phyloP scores from a whole-genome alignment of 2,888 invertebrate species.

The Acrobasis consociella region DNA sequence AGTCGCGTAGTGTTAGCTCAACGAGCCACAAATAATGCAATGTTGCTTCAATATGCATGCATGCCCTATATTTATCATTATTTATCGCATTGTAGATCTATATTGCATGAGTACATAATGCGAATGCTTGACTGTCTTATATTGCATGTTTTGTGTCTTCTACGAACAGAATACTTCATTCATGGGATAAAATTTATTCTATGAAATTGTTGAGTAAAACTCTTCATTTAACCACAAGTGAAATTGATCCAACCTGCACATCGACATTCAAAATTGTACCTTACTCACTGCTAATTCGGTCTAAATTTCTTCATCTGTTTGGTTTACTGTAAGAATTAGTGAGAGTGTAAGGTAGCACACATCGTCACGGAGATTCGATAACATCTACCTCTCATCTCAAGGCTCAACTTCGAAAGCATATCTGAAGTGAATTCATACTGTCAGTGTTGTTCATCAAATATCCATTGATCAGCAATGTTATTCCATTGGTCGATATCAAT shows the following conservation, averaged over 20 bases:
- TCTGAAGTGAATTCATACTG: conserved; percentile 25
- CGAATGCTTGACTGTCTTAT: conserved; percentile 42
- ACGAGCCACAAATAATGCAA: conserved; percentile 73
- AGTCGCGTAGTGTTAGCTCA: neutral
- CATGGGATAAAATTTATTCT: neutral
- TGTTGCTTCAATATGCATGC: conserved; percentile 58
- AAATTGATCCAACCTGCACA: conserved; percentile 1
- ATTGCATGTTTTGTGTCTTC: conserved; percentile 69
- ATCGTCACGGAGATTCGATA: conserved; percentile 41
- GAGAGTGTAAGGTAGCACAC: conserved; percentile 3
- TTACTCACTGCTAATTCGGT: conserved; percentile 21
- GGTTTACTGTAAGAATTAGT: neutral
- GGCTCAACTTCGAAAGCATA: conserved; percentile 32
- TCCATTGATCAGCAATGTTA: neutral
- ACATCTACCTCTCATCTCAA: conserved; percentile 75
- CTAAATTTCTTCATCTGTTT: neutral
- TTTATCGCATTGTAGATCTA: conserved; percentile 54
- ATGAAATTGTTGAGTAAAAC: neutral
- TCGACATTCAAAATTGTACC: neutral
- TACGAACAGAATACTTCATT: conserved; percentile 8
- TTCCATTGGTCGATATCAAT: neutral
- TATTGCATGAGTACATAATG: conserved; percentile 54
- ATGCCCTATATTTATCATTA: conserved; percentile 44
- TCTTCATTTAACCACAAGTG: neutral
- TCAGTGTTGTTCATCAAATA: conserved; percentile 12